Evolutionary conservation across 2,113 vertebrate genomes (phyloP), one percentile per base, ranked within the genome.

Genomic region (Romanogobio albipinnatus): DNA sequence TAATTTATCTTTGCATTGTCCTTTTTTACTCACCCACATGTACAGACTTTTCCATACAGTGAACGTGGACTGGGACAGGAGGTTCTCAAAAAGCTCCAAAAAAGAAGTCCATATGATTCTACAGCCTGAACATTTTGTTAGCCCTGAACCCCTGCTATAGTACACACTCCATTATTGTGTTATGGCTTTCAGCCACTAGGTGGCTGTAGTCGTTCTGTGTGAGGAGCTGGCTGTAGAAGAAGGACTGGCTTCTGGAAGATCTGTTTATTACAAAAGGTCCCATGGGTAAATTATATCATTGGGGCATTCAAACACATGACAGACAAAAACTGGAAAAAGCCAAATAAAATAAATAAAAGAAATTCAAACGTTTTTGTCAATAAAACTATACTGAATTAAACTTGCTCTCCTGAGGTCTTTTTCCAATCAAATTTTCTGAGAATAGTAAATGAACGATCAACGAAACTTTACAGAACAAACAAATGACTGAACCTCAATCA

Each of bases 161-260:
- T 14, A 9, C 7, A 14, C 24, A 51, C 9, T 3, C 13, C 13
- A 26, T n/a, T 56, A 17, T 22, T 79, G 49, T 22, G 7, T 47
- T 33, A 64, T 56, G 29, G 7, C 29, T 51, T 49, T 77, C 11
- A 8, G 2, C 82, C 88, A 87, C 86, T 82, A 86, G 84, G 76
- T 86, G 88, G 81, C 86, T 61, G 71, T 62, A 84, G 79, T 29
- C 3, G 4, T 58, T 17, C 13, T 62, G 0, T 61, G n/a, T 62
- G 3, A 53, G 9, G 3, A 33, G 15, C 9, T 64, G 39, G 15
- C 43, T 39, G 53, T 33, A 56, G 15, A 15, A 45, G 33, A 24
- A 64, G 71, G 0, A 80, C 36, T 15, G 24, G 10, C 15, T 7
- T 45, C 9, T 75, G 61, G 45, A 33, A 61, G 45, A n/a, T 61